Evolutionary conservation across 2,888 invertebrate genomes (phyloP), one percentile per base, ranked within the genome.

Genomic region (Aporophyla lueneburgensis): DNA sequence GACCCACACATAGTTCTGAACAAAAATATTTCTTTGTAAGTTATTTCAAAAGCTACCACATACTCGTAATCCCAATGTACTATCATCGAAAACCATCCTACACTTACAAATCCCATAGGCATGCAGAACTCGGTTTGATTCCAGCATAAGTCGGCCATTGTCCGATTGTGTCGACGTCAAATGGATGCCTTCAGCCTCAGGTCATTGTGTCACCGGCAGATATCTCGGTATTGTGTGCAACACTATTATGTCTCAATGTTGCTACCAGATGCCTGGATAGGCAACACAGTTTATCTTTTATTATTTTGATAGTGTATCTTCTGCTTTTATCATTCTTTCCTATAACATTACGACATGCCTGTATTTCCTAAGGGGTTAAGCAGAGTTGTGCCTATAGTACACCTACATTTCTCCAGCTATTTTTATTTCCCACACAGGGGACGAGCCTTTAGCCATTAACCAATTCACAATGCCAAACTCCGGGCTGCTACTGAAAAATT

Each of bases 181-280:
- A 66, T 73, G n/a, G 51, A 63, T 59, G 53, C 67, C 51, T 40
- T 7, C 65, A 56, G n/a, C 33, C n/a, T 5, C 54, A 43, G 79
- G 69, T 75, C 75, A 54, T 12, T 10, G 43, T 65, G 75, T 80
- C 81, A 61, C 65, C 24, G 69, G 43, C 75, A 80, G 76, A 75
- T 59, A 65, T 65, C 68, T 46, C 58, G 24, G 65, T 33, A 75
- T 75, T 80, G 76, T 80, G 69, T 58, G 12, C 51, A 10, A 9
- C 33, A 40, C 53, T 63, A 62, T 68, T 63, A 40, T 78, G 21
- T 78, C 51, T 65, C 78, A 65, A 53, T 49, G 33, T 46, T 24
- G 12, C 51, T 46, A 21, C 51, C 6, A 53, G 6, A 54, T n/a
- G n/a, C n/a, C n/a, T n/a, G 21, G 5, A 56, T 6, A 56, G 16